These are phyloP conservation scores for Microcebus jonahi DNA, from an alignment of 2,113 vertebrate species.

Conservation along the genomic window DNA sequence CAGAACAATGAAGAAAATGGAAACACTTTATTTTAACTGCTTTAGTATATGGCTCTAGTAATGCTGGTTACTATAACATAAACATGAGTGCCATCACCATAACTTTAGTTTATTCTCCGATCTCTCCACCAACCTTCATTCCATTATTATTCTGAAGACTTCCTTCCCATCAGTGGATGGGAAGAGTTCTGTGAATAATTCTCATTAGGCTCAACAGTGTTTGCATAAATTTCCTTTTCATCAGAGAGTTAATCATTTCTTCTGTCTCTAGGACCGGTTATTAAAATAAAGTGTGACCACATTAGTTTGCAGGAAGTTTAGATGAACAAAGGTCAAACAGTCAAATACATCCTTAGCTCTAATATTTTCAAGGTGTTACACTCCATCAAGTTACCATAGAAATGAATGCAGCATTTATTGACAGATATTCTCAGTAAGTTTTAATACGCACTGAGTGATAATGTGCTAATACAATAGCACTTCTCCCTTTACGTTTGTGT, in stretches of 20 bases:
- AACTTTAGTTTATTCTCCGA: not conserved
- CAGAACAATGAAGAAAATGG: conserved; percentile 56
- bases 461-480: not conserved
- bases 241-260: conserved; percentile 46
- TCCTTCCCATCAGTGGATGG: not conserved
- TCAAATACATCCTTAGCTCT: conserved; percentile 24
- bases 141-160: not conserved
- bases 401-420: not conserved
- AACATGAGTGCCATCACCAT: rapidly evolving
- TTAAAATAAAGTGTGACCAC: conserved; percentile 70
- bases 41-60: not conserved
- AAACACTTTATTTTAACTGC: conserved; percentile 67
- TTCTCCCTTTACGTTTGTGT: not conserved
- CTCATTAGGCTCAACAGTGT: not conserved
- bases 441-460: not conserved
- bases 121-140: not conserved
- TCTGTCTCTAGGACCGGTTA: conserved; percentile 18
- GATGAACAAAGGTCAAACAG: conserved; percentile 41
- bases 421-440: not conserved
- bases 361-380: conserved; percentile 54
- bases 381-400: not conserved
- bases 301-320: conserved; percentile 52
- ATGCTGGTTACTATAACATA: not conserved
- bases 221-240: conserved; percentile 30
- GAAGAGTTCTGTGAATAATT: conserved; percentile 19